These are phyloP conservation scores for Osmerus eperlanus DNA, from an alignment of 2,113 vertebrate genomes.

Conservation along the genomic window DNA sequence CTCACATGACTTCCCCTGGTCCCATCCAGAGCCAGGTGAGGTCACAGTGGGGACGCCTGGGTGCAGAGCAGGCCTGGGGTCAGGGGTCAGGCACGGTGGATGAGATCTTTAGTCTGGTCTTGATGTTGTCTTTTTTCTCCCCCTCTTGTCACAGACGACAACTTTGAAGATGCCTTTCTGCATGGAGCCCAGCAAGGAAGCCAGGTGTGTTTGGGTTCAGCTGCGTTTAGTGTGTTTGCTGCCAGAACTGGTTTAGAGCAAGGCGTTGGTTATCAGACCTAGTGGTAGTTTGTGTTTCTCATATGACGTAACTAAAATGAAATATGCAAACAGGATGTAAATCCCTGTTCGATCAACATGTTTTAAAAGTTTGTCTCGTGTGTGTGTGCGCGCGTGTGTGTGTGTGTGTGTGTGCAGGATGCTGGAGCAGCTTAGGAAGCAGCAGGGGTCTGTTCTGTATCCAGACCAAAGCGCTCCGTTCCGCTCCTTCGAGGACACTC, in stretches of 20 bases:
- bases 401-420: slow-evolving; percentile 70
- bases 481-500: slow-evolving; percentile 81
- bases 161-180: slow-evolving; percentile 78
- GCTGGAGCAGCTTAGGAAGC: slow-evolving; percentile 89
- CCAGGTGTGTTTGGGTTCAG: slow-evolving; percentile 72
- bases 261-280: too few relatives aligned
- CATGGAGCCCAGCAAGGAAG: slow-evolving; percentile 90
- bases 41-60: slow-evolving; percentile 66
- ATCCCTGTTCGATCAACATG: too few relatives aligned
- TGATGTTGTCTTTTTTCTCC: too few relatives aligned
- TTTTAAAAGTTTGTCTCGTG: not conserved
- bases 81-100: too few relatives aligned
- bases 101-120: too few relatives aligned
- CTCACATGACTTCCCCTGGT: too few relatives aligned
- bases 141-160: slow-evolving; percentile 59
- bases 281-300: too few relatives aligned
- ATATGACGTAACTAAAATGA: too few relatives aligned
- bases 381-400: not conserved
- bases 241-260: not conserved
- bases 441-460: slow-evolving; percentile 88
- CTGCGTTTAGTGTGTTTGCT: too few relatives aligned
- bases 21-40: slow-evolving; percentile 54
- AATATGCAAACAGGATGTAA: too few relatives aligned
- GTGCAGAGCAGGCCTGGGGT: slow-evolving; percentile 36
- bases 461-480: slow-evolving; percentile 88